Percentiles rank a stretch among this genome's conserved stretches.
phyloP scores from a whole-genome alignment of 1,140 invertebrate genomes.

The Aporrectodea caliginosa region DNA sequence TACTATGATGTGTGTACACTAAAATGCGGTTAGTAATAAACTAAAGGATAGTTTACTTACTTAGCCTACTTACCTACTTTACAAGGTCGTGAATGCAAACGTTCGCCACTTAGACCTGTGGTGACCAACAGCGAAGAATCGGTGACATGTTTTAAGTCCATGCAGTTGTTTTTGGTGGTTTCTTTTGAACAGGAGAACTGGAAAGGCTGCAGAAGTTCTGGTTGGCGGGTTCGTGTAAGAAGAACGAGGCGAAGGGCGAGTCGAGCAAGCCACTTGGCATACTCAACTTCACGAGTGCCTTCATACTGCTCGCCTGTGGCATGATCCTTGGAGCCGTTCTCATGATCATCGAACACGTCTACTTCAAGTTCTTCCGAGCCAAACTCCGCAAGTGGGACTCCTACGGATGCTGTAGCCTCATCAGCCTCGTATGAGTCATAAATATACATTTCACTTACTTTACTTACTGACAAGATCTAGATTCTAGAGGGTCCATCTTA shows the following conservation, averaged over 20 bases:
- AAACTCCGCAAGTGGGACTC: slow-evolving; percentile 82
- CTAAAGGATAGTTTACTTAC: too few species aligned
- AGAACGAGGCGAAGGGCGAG: slow-evolving; percentile 58
- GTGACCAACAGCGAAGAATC: too few species aligned
- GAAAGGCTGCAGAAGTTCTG: slow-evolving; percentile 90
- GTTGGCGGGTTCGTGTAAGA: slow-evolving; percentile 95
- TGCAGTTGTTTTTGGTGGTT: not conserved
- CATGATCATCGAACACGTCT: slow-evolving; percentile 84
- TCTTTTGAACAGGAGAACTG: slow-evolving; percentile 68
- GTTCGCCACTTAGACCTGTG: too few species aligned
- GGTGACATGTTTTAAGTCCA: too few species aligned
- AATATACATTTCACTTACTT: too few species aligned
- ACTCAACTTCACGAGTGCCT: slow-evolving; percentile 95
- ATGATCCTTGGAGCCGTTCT: slow-evolving; percentile 80
- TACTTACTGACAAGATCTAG: too few species aligned
- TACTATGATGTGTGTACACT: too few species aligned
- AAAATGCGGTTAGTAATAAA: too few species aligned
- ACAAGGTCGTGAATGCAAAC: too few species aligned
- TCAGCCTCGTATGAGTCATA: slow-evolving; percentile 80
- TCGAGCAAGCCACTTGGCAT: slow-evolving; percentile 79
- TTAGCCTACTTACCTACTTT: too few species aligned
- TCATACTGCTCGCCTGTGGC: slow-evolving; percentile 87
- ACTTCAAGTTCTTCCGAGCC: slow-evolving; percentile 82
- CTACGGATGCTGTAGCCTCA: slow-evolving; percentile 79
- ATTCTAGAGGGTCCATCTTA: too few species aligned